These are phyloP conservation scores for Callinectes sapidus DNA, from an alignment of 2,888 invertebrate genomes.

Conservation along the genomic window DNA sequence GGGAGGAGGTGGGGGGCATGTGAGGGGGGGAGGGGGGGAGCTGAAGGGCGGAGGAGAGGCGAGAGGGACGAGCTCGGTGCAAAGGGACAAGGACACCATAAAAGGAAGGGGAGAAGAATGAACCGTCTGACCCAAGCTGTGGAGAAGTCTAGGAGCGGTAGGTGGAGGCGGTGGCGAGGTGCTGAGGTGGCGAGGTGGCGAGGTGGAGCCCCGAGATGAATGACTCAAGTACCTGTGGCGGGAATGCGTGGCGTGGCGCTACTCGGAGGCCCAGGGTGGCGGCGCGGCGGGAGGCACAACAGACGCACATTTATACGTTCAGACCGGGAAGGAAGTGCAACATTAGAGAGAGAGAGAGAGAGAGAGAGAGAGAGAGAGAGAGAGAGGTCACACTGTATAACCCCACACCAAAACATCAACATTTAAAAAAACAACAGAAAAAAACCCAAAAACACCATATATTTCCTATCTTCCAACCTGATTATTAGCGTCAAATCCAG, in stretches of 20 bases:
- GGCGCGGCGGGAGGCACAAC: constrained; percentile 6
- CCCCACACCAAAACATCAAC: neutral
- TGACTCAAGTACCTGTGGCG: constrained; percentile 5
- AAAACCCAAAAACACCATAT: too few species aligned
- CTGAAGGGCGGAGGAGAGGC: constrained; percentile 15
- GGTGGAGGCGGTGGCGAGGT: constrained; percentile 28
- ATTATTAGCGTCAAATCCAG: neutral
- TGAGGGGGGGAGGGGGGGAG: constrained; percentile 28
- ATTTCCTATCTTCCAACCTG: neutral
- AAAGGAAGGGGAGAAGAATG: constrained; percentile 26
- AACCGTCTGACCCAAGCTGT: constrained; percentile 13
- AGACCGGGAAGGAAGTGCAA: neutral
- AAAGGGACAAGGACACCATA: constrained; percentile 30
- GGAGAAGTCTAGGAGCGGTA: constrained; percentile 2
- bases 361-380: neutral
- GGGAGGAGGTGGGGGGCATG: constrained; percentile 9
- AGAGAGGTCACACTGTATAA: neutral
- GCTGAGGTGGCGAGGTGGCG: constrained; percentile 25
- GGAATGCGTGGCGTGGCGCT: constrained; percentile 4
- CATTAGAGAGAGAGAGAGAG: constrained; percentile 2
- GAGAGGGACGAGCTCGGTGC: constrained; percentile 5
- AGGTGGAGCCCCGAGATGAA: neutral
- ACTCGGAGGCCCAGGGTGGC: neutral
- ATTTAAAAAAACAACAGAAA: too few species aligned
- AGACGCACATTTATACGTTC: neutral